phyloP scores from a whole-genome alignment of 1,140 invertebrate species.

The Cydia splendana region DNA sequence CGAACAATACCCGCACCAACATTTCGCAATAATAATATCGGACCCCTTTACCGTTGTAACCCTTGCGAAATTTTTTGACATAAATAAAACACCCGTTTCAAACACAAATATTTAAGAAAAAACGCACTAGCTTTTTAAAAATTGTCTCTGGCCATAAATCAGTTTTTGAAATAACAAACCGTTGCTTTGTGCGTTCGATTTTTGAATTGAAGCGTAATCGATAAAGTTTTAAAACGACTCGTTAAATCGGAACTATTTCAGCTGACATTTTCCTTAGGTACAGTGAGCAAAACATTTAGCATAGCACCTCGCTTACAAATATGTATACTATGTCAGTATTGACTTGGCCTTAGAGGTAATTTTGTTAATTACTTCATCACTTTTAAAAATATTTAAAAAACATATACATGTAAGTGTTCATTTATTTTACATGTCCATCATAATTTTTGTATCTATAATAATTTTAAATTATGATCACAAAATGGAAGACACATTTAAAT shows the following conservation, averaged over 20 bases:
- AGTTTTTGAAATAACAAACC: slow-evolving; percentile 69
- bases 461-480: not conserved
- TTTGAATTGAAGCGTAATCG: slow-evolving; percentile 71
- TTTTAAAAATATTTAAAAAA: no score
- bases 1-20: slow-evolving; percentile 72
- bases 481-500: not conserved
- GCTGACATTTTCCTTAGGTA: not conserved
- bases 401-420: no score
- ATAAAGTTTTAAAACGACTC: slow-evolving; percentile 41
- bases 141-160: slow-evolving; percentile 75
- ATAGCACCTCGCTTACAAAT: no score
- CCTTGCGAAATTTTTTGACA: slow-evolving; percentile 74
- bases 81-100: slow-evolving; percentile 76
- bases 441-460: no score
- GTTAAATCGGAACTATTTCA: not conserved
- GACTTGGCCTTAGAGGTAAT: not conserved
- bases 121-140: slow-evolving; percentile 59
- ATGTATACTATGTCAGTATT: not conserved
- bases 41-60: slow-evolving; percentile 69
- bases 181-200: slow-evolving; percentile 59
- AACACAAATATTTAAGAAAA: slow-evolving; percentile 77
- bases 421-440: no score
- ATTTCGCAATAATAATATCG: slow-evolving; percentile 75
- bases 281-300: no score
- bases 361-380: no score